phyloP scores from a whole-genome alignment of 2,797 vertebrate species.

The Sebastes vulpes region DNA sequence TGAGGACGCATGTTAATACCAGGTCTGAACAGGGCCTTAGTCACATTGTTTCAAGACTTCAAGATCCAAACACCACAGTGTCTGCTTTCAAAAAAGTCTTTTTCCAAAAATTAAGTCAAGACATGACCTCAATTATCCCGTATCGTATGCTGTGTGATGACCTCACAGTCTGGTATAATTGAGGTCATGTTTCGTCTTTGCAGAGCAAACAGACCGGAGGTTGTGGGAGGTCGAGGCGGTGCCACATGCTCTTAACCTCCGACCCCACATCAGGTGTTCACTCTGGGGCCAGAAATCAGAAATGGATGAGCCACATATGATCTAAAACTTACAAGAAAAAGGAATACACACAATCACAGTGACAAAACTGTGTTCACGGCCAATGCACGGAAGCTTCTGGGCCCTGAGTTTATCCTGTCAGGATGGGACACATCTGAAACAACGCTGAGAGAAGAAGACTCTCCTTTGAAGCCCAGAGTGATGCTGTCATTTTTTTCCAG shows the following conservation, averaged over 20 bases:
- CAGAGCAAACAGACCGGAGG: conserved; percentile 6
- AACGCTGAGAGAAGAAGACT: background rate
- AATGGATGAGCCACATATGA: background rate
- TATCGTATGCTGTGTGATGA: background rate
- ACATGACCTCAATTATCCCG: conserved; percentile 50
- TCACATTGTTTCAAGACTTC: background rate
- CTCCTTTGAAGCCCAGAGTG: background rate
- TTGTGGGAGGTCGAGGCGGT: background rate
- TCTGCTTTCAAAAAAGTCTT: background rate
- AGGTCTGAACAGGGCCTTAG: background rate
- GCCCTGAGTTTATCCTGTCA: background rate
- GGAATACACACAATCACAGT: background rate
- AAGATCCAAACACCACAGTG: background rate
- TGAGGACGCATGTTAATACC: fast-evolving
- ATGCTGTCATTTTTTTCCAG: background rate
- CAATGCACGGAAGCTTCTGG: background rate
- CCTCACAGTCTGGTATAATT: conserved; percentile 32
- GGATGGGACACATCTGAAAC: background rate
- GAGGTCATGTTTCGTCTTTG: conserved; percentile 36
- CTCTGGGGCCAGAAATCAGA: background rate
- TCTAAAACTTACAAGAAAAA: background rate
- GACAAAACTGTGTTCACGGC: background rate
- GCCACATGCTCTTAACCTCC: background rate
- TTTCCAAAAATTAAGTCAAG: background rate
- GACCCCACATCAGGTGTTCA: background rate